These are phyloP conservation scores for Mallotus villosus DNA, from an alignment of 2,797 vertebrate genomes.

Conservation along the genomic window DNA sequence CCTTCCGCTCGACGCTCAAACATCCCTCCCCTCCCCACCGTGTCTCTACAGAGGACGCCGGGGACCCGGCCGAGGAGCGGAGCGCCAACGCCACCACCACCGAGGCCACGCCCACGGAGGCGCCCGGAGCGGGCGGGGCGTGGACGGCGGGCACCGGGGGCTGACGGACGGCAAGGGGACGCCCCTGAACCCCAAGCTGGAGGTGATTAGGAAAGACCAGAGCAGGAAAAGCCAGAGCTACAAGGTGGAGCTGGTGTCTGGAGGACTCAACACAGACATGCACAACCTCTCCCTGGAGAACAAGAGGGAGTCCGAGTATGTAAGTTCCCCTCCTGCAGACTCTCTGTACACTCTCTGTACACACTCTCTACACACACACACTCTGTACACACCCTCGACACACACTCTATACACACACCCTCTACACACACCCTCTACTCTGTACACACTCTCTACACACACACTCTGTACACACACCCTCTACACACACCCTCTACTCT, in stretches of 20 bases:
- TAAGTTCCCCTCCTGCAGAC: conserved; percentile 68
- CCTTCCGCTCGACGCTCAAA: no score
- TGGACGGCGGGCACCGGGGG: conserved; percentile 27
- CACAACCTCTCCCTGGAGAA: conserved; percentile 91
- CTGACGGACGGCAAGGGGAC: conserved; percentile 68
- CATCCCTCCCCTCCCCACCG: no score
- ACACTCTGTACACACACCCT: no score
- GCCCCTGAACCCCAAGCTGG: conserved; percentile 75
- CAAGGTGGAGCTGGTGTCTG: conserved; percentile 83
- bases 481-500: no score
- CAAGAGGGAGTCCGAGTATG: conserved; percentile 90
- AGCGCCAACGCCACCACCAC: conserved; percentile 66
- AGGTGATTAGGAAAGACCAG: conserved; percentile 81
- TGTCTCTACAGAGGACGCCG: conserved; percentile 73
- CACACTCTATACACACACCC: no score
- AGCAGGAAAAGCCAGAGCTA: conserved; percentile 85
- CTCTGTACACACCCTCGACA: not conserved
- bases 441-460: no score
- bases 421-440: no score
- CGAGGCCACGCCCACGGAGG: conserved; percentile 32
- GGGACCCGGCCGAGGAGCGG: conserved; percentile 77
- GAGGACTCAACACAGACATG: conserved; percentile 79
- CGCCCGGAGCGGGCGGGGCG: conserved; percentile 44
- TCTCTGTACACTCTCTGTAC: not conserved
- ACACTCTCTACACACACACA: not conserved